A percentile compares a stretch with the other conserved stretches of the same genome.
Evolutionary conservation across 2,888 invertebrate genomes (phyloP).

Genomic region (Ptilodon capucinus): DNA sequence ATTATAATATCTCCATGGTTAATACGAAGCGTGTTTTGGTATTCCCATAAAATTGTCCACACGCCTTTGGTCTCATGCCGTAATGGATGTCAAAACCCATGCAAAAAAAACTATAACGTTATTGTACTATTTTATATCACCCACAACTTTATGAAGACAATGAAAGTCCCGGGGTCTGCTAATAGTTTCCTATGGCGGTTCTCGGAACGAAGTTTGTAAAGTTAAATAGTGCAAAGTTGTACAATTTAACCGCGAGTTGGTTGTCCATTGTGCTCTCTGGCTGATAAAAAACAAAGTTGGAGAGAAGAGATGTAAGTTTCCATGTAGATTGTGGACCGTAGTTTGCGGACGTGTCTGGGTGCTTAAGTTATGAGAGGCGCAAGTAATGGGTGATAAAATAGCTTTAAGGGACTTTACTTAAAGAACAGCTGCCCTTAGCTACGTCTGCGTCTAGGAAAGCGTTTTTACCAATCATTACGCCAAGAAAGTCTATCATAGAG

Average conservation of each 20-base stretch:
- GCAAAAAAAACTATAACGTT: too few species aligned
- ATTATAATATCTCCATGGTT: too few species aligned
- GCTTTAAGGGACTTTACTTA: not conserved
- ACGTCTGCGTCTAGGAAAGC: too few species aligned
- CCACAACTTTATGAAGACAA: constrained; percentile 60
- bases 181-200: constrained; percentile 50
- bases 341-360: constrained; percentile 1
- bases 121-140: too few species aligned
- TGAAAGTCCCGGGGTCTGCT: constrained; percentile 37
- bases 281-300: constrained; percentile 47
- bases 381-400: constrained; percentile 4
- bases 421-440: too few species aligned
- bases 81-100: too few species aligned
- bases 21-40: too few species aligned
- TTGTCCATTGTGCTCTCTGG: constrained; percentile 45
- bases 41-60: too few species aligned
- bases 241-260: constrained; percentile 62
- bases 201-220: constrained; percentile 51
- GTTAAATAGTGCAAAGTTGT: constrained; percentile 70
- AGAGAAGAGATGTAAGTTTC: constrained; percentile 32
- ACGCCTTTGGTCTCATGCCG: too few species aligned
- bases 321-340: constrained; percentile 47
- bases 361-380: not conserved
- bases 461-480: too few species aligned
- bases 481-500: too few species aligned